Percentiles rank a stretch among this genome's conserved stretches.
Evolutionary conservation across 2,888 invertebrate species (phyloP).

Genomic region (Mactromeris polynyma): DNA sequence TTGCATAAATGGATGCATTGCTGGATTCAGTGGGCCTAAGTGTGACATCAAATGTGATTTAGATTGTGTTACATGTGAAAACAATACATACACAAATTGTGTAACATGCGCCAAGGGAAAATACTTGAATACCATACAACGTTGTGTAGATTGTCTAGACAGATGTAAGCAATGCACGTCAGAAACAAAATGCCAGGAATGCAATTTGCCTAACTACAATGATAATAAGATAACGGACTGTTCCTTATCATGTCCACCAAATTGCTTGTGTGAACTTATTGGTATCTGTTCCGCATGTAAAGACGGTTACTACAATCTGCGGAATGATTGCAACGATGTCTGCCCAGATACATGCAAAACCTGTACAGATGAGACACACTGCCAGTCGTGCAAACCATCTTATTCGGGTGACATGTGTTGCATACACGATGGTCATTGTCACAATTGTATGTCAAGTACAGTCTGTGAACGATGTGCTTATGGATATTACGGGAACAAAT

Average conservation of each 20-base stretch:
- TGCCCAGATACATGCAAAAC: no score
- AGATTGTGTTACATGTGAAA: background rate
- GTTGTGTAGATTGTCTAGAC: background rate
- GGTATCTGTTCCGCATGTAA: background rate
- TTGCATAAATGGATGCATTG: no score
- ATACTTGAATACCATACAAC: background rate
- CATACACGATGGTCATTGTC: no score
- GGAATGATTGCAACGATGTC: no score
- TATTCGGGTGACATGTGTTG: background rate
- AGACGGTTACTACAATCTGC: background rate
- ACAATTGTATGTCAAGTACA: no score
- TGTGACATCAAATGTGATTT: no score
- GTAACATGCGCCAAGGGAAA: background rate
- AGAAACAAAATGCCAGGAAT: no score
- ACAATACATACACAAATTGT: background rate
- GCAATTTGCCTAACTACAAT: background rate
- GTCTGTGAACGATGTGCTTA: conserved; percentile 40
- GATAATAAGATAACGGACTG: background rate
- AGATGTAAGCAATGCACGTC: no score
- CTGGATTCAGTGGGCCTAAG: no score
- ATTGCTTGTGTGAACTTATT: no score
- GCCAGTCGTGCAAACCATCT: background rate
- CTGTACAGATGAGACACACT: background rate
- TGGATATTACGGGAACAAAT: conserved; percentile 38
- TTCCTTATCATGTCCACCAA: background rate